Evolutionary conservation across 2,797 vertebrate genomes (phyloP).

Genomic region (Graptemys geographica): DNA sequence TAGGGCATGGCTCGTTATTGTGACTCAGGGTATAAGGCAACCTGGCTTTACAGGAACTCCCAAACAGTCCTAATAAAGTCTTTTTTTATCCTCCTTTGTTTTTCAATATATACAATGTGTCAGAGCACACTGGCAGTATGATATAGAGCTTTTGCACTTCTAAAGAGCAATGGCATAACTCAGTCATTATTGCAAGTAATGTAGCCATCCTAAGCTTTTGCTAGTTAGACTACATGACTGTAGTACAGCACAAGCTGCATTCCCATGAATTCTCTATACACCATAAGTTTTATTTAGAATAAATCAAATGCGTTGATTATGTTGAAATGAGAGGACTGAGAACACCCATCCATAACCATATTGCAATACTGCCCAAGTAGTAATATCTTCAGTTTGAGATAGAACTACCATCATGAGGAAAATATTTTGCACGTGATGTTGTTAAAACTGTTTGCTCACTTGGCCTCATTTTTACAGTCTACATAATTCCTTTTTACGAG

Average conservation of each 20-base stretch:
- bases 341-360: not conserved
- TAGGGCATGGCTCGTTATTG: not conserved
- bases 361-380: not conserved
- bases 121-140: not conserved
- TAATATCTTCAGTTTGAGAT: not conserved
- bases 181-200: not conserved
- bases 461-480: conserved; percentile 27
- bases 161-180: not conserved
- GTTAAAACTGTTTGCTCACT: conserved; percentile 63
- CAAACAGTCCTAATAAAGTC: not conserved
- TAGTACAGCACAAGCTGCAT: rapidly evolving
- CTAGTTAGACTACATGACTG: rapidly evolving
- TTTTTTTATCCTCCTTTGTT: not conserved
- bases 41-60: not conserved
- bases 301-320: not conserved
- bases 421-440: conserved; percentile 22
- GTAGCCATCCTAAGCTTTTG: not conserved
- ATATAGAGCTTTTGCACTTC: not conserved
- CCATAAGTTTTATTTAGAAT: not conserved
- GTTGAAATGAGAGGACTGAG: not conserved
- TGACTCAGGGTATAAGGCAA: not conserved
- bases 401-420: not conserved
- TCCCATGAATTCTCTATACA: not conserved
- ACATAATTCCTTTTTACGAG: conserved; percentile 44
- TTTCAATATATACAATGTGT: not conserved